A percentile compares a stretch with the other conserved stretches of the same genome.
Conservation (phyloP, 2,888 invertebrate genomes). For the Drosophila affinis region DNA sequence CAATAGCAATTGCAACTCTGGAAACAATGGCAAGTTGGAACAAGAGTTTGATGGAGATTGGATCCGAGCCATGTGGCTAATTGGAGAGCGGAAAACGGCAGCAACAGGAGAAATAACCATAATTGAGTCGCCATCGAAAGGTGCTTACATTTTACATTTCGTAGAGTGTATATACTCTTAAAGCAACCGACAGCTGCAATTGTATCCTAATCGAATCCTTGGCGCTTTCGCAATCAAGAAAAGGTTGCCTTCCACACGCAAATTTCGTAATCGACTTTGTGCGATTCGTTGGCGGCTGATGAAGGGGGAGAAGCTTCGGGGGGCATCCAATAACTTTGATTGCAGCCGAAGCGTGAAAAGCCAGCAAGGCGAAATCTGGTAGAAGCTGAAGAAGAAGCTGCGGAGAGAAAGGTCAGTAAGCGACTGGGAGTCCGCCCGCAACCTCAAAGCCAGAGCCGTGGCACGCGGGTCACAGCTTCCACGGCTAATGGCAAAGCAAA, state of each 20-base stretch:
- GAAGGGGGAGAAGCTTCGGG: slow-evolving; percentile 7
- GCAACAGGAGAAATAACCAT: background rate
- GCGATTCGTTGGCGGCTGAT: slow-evolving; percentile 7
- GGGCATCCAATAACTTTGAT: slow-evolving; percentile 62
- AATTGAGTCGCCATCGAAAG: slow-evolving; percentile 19
- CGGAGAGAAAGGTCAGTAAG: slow-evolving; percentile 51
- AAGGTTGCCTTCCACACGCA: slow-evolving; percentile 19
- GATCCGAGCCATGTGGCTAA: slow-evolving; percentile 41
- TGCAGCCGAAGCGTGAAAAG: slow-evolving; percentile 63
- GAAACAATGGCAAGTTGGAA: slow-evolving; percentile 33
- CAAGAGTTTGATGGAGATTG: slow-evolving; percentile 16
- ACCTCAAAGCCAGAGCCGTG: slow-evolving; percentile 15
- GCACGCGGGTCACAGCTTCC: slow-evolving; percentile 38
- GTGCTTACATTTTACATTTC: slow-evolving; percentile 12
- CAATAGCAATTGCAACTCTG: slow-evolving; percentile 17
- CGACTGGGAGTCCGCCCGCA: slow-evolving; percentile 10
- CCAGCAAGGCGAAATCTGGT: slow-evolving; percentile 36
- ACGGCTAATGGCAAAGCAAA: slow-evolving; percentile 40
- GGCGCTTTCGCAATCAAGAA: slow-evolving; percentile 42
- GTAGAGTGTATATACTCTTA: slow-evolving; percentile 13
- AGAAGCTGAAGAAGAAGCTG: background rate
- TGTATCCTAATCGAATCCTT: slow-evolving; percentile 40
- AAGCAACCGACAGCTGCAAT: slow-evolving; percentile 10
- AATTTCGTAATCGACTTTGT: slow-evolving; percentile 46
- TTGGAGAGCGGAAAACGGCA: slow-evolving; percentile 26